Evolutionary conservation across 2,888 invertebrate species (phyloP), one percentile per base, ranked within the genome.

Genomic region (Lasioglossum pauxillum): DNA sequence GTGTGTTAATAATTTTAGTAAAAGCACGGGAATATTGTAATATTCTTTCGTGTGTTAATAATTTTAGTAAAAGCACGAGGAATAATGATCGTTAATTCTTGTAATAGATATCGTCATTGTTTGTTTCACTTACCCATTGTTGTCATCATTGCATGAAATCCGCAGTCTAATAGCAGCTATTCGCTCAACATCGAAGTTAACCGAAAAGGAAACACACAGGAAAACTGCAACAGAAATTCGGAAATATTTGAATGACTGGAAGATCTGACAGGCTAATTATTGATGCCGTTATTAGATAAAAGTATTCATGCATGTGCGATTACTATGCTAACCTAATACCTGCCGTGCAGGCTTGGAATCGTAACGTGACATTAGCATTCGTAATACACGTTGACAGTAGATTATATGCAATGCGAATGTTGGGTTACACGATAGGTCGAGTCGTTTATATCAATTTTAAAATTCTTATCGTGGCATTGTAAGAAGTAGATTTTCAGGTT

Each of bases 321-420:
- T 72, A 74, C 23, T 31, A n/a, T 49, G 19, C 75, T 46, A 53
- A 73, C 38, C 16, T 75, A 75, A 60, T 44, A 4, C 67, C 12
- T 19, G 27, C 7, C 23, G 41, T 67, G 14, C 35, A 19, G 38
- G 49, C 75, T 41, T 73, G 16, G 49, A 77, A 73, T 77, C 75
- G 49, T 74, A 41, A 64, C 41, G 46, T 35, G 67, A 67, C 72
- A 81, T 81, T 74, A 77, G 77, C 35, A 81, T 84, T 69, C 67
- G 31, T 41, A 69, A 27, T 46, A 23, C 16, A 57, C 19, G 57
- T 38, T 67, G 53, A 38, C 57, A 41, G 69, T 76, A 46, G 19
- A 19, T 57, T 76, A 46, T 73, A 64, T 72, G 49, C 53, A 41
- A 73, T 60, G 46, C 16, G 44, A 60, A 82, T 46, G 57, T 78